phyloP scores from a whole-genome alignment of 2,888 invertebrate genomes.

The Nemurella pictetii region DNA sequence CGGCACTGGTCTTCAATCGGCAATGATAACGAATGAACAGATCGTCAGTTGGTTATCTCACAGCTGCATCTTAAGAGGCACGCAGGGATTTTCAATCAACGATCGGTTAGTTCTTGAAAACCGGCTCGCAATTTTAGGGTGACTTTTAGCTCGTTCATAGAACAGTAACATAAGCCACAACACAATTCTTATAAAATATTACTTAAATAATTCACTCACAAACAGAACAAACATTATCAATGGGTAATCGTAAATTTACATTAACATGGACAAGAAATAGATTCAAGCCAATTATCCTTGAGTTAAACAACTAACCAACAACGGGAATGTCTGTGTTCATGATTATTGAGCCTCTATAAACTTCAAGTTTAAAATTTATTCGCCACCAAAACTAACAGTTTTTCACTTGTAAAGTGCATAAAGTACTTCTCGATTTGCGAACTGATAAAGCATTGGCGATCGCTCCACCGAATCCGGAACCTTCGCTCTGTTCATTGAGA shows the following conservation, averaged over 20 bases:
- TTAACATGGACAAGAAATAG: background rate
- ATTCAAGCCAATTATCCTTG: background rate
- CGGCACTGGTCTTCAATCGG: background rate
- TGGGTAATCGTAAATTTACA: background rate
- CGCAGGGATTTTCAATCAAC: too few species aligned
- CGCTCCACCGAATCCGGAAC: slow-evolving; percentile 51
- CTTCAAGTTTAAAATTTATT: background rate
- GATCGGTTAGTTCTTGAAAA: background rate
- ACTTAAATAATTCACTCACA: background rate
- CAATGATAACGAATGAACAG: background rate
- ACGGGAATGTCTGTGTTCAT: background rate
- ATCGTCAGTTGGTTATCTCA: background rate
- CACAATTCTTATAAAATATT: background rate
- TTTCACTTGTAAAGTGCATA: background rate
- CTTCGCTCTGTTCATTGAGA: slow-evolving; percentile 53
- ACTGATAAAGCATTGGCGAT: background rate
- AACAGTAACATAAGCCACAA: too few species aligned
- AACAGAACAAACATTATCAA: background rate
- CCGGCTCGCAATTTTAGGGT: too few species aligned
- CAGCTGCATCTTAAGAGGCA: too few species aligned
- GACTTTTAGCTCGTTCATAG: too few species aligned
- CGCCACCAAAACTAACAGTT: background rate
- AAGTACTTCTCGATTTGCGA: background rate
- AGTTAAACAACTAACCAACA: background rate
- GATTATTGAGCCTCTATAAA: background rate